Evolutionary conservation across 2,888 invertebrate species (phyloP).

Genomic region (Papilio protenor): DNA sequence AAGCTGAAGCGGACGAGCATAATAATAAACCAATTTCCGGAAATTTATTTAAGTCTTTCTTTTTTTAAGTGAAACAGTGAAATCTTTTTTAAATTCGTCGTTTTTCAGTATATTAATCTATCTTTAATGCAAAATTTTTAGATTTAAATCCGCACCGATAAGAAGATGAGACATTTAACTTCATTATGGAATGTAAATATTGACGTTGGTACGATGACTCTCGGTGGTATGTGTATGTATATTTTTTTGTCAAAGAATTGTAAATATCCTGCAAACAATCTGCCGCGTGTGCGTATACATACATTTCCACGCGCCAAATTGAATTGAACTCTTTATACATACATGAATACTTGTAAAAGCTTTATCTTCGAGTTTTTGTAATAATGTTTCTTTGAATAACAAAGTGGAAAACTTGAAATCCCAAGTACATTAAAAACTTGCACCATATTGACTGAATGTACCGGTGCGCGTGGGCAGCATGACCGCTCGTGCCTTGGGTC

Average conservation of each 20-base stretch:
- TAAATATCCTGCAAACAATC: not conserved
- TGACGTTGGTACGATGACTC: not conserved
- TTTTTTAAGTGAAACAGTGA: not conserved
- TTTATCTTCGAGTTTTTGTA: not conserved
- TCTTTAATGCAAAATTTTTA: not conserved
- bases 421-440: conserved; percentile 29
- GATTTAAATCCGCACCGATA: no score
- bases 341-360: not conserved
- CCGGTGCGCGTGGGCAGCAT: conserved; percentile 41
- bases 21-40: not conserved
- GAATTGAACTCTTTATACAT: not conserved
- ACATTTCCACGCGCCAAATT: not conserved
- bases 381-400: not conserved
- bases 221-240: not conserved
- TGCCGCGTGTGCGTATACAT: not conserved
- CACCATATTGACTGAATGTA: conserved; percentile 36
- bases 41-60: not conserved
- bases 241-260: not conserved
- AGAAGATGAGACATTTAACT: no score
- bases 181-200: not conserved
- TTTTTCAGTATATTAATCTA: not conserved
- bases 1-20: conserved; percentile 13
- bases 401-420: not conserved
- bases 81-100: no score
- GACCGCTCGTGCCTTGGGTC: conserved; percentile 63